Conservation (phyloP, 2,113 vertebrate species). For the Leuciscus idus region DNA sequence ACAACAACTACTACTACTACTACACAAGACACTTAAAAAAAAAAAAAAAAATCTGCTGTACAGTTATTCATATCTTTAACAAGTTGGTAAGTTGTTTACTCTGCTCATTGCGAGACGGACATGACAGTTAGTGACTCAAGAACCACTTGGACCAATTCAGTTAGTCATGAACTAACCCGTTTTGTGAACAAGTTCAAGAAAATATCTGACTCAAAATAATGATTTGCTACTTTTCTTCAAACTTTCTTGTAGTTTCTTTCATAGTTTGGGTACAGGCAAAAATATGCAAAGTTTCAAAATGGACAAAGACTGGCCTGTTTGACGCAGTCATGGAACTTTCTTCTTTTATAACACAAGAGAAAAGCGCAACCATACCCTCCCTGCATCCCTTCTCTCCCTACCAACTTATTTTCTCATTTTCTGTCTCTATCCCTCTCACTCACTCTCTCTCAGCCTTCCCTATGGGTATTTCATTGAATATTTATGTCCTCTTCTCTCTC, state of each 20-base stretch:
- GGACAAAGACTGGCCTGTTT: slow-evolving; percentile 44
- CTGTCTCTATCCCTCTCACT: slow-evolving; percentile 30
- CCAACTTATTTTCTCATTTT: neutral
- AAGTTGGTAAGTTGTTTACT: neutral
- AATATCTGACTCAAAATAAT: neutral
- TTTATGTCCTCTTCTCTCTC: slow-evolving; percentile 57
- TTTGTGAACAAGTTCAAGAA: neutral
- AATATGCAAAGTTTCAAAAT: slow-evolving; percentile 38
- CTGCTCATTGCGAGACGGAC: neutral
- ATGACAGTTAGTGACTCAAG: neutral
- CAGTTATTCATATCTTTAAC: neutral
- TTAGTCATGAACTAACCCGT: neutral
- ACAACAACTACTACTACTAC: too few species aligned
- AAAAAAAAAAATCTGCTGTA: too few species aligned
- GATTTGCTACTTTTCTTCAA: neutral
- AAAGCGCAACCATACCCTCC: neutral
- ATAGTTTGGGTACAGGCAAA: slow-evolving; percentile 14
- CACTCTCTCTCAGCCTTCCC: slow-evolving; percentile 40
- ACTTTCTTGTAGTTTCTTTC: neutral
- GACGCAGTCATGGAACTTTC: slow-evolving; percentile 46
- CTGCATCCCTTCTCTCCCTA: neutral
- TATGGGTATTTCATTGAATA: slow-evolving; percentile 58
- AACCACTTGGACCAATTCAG: neutral
- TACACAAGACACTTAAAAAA: too few species aligned
- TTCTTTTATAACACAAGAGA: slow-evolving; percentile 25